A percentile compares a stretch with the other conserved stretches of the same genome.
These are phyloP conservation scores for Austrolebias charrua DNA, from an alignment of 2,797 vertebrate species.

Conservation along the genomic window DNA sequence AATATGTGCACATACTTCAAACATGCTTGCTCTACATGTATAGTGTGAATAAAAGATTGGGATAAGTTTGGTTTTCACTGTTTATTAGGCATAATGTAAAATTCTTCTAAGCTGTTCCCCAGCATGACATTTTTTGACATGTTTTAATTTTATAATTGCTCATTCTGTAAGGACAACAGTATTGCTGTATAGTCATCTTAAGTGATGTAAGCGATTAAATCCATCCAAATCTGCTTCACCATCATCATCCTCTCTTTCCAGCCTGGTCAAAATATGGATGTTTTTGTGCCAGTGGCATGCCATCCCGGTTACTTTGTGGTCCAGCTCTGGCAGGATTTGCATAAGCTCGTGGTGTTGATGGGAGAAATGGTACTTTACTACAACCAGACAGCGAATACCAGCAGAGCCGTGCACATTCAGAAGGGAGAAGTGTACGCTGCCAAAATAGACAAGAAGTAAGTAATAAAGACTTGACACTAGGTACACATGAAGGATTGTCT, in stretches of 20 bases:
- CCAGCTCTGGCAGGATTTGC: slow-evolving; percentile 91
- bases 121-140: no score
- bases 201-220: no score
- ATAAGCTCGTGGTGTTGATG: slow-evolving; percentile 90
- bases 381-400: slow-evolving; percentile 74
- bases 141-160: no score
- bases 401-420: slow-evolving; percentile 65
- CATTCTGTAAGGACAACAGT: no score
- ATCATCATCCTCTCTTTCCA: slow-evolving; percentile 36
- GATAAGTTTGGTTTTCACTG: no score
- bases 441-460: slow-evolving; percentile 91
- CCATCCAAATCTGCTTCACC: no score
- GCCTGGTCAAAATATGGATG: slow-evolving; percentile 87
- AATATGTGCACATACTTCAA: no score
- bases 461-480: background rate
- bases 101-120: no score
- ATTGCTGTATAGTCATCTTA: no score
- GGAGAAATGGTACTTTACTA: slow-evolving; percentile 95
- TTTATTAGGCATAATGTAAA: no score
- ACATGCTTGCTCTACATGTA: no score
- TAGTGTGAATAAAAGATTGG: no score
- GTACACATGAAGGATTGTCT: background rate
- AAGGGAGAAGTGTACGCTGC: slow-evolving; percentile 89
- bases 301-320: slow-evolving; percentile 94
- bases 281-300: slow-evolving; percentile 89